phyloP scores from a whole-genome alignment of 1,140 invertebrate species.

The Anastatus disparis region DNA sequence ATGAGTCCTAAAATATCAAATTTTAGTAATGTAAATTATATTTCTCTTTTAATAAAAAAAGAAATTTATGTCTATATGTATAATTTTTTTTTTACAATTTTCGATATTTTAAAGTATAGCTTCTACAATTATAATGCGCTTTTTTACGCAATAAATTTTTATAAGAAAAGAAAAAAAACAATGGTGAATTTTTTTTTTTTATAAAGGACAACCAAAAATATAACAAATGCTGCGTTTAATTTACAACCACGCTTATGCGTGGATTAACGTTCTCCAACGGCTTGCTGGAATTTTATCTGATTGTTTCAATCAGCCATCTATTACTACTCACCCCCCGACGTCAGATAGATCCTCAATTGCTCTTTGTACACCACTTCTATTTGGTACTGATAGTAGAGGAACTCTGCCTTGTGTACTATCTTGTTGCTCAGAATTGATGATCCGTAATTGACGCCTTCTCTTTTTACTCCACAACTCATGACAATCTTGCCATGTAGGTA shows the following conservation, averaged over 20 bases:
- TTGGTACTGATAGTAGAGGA: constrained; percentile 55
- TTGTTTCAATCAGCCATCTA: constrained; percentile 29
- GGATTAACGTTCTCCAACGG: constrained; percentile 8
- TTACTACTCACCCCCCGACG: constrained; percentile 70
- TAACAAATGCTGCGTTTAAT: constrained; percentile 23
- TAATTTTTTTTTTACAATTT: constrained; percentile 18
- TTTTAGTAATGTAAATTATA: constrained; percentile 1
- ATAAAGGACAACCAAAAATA: constrained; percentile 22
- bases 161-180: constrained; percentile 7
- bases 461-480: constrained; percentile 99
- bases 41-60: not conserved
- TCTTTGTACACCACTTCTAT: constrained; percentile 62
- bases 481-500: constrained; percentile 98
- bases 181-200: not conserved
- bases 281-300: constrained; percentile 33
- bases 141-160: constrained; percentile 1
- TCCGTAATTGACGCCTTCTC: constrained; percentile 79
- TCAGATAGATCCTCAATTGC: constrained; percentile 65
- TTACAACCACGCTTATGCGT: constrained; percentile 18
- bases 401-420: constrained; percentile 64
- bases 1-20: constrained; percentile 1
- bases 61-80: no score
- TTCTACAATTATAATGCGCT: not conserved
- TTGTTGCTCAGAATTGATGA: no score
- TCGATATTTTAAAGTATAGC: constrained; percentile 15